phyloP scores from a whole-genome alignment of 2,888 invertebrate species.

The Agriopis leucophaearia region DNA sequence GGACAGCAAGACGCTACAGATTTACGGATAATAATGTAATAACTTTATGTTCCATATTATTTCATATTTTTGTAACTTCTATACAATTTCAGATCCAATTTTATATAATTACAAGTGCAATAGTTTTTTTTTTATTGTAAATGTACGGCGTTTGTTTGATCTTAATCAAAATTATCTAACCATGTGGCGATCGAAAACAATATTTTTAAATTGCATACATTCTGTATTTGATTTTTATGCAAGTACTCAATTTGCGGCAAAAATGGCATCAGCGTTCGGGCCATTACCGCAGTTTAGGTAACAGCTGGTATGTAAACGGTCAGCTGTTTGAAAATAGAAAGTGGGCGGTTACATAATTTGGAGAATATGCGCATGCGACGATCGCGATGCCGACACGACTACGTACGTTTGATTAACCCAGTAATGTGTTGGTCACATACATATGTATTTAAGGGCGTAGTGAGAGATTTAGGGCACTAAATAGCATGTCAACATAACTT shows the following conservation, averaged over 20 bases:
- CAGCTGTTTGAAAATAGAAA: constrained; percentile 60
- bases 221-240: not conserved
- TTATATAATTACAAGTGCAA: not conserved
- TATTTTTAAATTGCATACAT: not conserved
- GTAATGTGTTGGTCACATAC: constrained; percentile 27
- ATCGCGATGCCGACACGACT: constrained; percentile 47
- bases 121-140: no score
- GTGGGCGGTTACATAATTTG: constrained; percentile 58
- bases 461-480: not conserved
- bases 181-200: not conserved
- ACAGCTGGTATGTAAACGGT: constrained; percentile 33
- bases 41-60: no score
- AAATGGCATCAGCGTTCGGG: constrained; percentile 29
- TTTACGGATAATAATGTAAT: no score
- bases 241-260: constrained; percentile 6
- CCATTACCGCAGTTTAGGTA: constrained; percentile 17
- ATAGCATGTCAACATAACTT: no score
- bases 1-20: no score
- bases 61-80: no score
- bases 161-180: not conserved
- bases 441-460: not conserved
- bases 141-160: not conserved
- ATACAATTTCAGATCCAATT: no score
- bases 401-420: constrained; percentile 46
- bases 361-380: constrained; percentile 57